Percentiles rank a stretch among this genome's conserved stretches.
phyloP scores from a whole-genome alignment of 2,888 invertebrate genomes.

The Poecilus cupreus region DNA sequence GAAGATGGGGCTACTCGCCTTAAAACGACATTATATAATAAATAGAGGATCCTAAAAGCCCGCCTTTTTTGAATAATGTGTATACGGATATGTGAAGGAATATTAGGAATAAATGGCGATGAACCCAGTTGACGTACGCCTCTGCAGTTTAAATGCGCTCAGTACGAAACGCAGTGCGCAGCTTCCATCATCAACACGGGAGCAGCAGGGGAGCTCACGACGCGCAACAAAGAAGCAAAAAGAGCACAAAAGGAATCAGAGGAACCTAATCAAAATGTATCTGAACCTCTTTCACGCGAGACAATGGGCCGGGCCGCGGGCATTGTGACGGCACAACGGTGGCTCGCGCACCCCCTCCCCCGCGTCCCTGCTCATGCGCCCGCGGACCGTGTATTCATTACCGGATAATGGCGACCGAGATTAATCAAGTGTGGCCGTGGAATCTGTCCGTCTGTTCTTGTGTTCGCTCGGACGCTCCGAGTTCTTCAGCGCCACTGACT shows the following conservation, averaged over 20 bases:
- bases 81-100: too few species aligned
- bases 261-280: constrained; percentile 60
- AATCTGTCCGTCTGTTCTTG: constrained; percentile 47
- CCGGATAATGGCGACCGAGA: constrained; percentile 56
- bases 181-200: constrained; percentile 34
- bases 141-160: background rate
- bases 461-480: background rate
- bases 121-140: too few species aligned
- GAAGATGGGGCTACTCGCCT: too few species aligned
- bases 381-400: constrained; percentile 52
- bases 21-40: too few species aligned
- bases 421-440: constrained; percentile 58
- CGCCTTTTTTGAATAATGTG: too few species aligned
- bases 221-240: constrained; percentile 58
- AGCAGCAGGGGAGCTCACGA: constrained; percentile 56
- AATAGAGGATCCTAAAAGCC: too few species aligned
- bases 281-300: constrained; percentile 58
- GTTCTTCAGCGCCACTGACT: background rate
- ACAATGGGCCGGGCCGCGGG: constrained; percentile 48
- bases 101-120: too few species aligned
- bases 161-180: background rate
- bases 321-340: constrained; percentile 51
- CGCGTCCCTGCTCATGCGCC: background rate
- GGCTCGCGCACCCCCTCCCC: constrained; percentile 23
- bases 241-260: constrained; percentile 52